Evolutionary conservation across 2,888 invertebrate species (phyloP), one percentile per base, ranked within the genome.

Genomic region (Lithosia quadra): DNA sequence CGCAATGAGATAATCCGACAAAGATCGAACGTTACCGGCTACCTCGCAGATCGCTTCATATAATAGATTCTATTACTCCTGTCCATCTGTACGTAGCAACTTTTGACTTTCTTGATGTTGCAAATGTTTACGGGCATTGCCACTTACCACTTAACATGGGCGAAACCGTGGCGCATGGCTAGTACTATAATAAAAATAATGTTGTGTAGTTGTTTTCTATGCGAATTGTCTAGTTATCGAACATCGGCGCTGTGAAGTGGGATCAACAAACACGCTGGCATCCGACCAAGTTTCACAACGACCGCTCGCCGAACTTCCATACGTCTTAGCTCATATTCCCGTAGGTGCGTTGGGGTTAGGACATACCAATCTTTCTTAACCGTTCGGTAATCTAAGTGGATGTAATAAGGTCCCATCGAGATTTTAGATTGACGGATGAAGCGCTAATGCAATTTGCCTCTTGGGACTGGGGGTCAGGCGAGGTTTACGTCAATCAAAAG

Each of bases 251-350:
- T 22, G 56, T 56, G 58, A 58, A 68, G 68, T 63, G 59, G 61
- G 65, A 74, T 76, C 76, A 68, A 74, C 75, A 75, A 81, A 81
- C 70, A 73, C 66, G 56, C 57, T 81, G 80, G 80, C 80, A 75
- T 57, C 1, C 36, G 63, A 80, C 82, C 80, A 82, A 81, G 69
- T 81, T 81, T 75, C 80, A 34, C 63, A 69, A 76, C 22, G 56
- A 60, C 57, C 58, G 15, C 59, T 36, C 62, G 24, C 57, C 56
- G 15, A 55, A 21, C 57, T 13, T 2, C 34, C 18, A 21, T 39
- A 55, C 53, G 11, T 63, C 70, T 77, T 58, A 72, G 76, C 73
- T 73, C 75, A 61, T 69, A 68, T 71, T 69, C 58, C 73, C 49
- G 49, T 49, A 43, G 43, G 67, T 63, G 68, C 34, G 24, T 39